Percentiles rank a stretch among this genome's conserved stretches.
phyloP scores from a whole-genome alignment of 1,140 invertebrate species.

The Aphaenogaster rudis region DNA sequence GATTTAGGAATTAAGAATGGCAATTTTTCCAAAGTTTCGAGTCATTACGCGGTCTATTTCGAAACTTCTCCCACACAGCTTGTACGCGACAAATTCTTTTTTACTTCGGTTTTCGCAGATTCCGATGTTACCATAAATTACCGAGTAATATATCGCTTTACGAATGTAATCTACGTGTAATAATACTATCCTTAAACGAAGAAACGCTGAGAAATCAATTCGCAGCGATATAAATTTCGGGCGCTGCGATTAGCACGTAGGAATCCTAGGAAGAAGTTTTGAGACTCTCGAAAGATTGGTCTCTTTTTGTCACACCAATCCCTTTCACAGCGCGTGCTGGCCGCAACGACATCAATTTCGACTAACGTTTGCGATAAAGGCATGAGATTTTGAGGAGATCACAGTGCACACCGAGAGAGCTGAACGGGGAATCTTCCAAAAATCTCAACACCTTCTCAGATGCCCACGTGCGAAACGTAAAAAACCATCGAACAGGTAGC shows the following conservation, averaged over 20 bases:
- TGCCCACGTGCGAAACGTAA: conserved; percentile 18
- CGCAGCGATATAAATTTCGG: conserved; percentile 37
- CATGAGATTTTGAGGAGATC: neutral
- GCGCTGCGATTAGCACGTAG: conserved; percentile 15
- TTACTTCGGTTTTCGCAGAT: conserved; percentile 27
- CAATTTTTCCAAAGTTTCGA: conserved; percentile 18
- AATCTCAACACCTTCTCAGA: conserved; percentile 11
- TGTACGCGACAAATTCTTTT: neutral
- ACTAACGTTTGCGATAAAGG: conserved; percentile 29
- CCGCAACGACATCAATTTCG: conserved; percentile 29
- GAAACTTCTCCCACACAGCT: conserved; percentile 22
- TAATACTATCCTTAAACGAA: conserved; percentile 45
- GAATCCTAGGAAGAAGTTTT: neutral
- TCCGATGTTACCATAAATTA: conserved; percentile 35
- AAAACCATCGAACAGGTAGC: conserved; percentile 29
- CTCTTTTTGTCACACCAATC: neutral
- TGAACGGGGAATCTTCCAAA: neutral
- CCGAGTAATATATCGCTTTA: conserved; percentile 39
- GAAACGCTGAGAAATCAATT: conserved; percentile 31
- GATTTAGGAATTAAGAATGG: neutral
- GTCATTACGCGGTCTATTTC: neutral
- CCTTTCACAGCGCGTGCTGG: conserved; percentile 7
- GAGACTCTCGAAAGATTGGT: conserved; percentile 18
- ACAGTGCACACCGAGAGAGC: neutral
- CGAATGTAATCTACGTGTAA: conserved; percentile 30